Evolutionary conservation across 2,113 vertebrate genomes (phyloP), one percentile per base, ranked within the genome.

Genomic region (Pelobates fuscus): DNA sequence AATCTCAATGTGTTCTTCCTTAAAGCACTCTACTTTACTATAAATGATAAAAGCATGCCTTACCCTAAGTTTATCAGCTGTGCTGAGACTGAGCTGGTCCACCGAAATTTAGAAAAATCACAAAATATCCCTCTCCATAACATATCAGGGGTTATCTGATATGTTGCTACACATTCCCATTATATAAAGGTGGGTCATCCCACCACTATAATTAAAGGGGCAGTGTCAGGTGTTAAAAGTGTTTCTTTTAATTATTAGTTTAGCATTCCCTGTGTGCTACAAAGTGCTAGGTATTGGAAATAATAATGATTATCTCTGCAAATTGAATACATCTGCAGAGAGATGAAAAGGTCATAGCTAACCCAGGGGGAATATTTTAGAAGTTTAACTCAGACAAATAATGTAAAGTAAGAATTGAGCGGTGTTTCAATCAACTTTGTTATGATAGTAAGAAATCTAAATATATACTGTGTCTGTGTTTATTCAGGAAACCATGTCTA

Each of bases 181-280:
- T 60, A 43, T 60, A 71, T 58, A 32, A 26, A 49, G 60, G 21
- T 8, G 17, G 57, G 57, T 20, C 37, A 46, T 61, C 17, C 46
- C 57, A 71, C 21, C 8, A n/a, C 25, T 61, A 21, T 23, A 61
- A 71, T 71, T 71, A 71, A 60, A 46, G 4, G 23, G 26, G 25
- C 58, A 27, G 57, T 15, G 60, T 61, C 69, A 29, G 57, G 41
- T 71, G 69, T 71, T 43, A 29, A 24, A 55, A 14, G 17, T 32
- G 54, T 10, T 18, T 32, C 3, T 24, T 69, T 25, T 70, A 70
- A 70, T 70, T 70, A 61, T 71, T 21, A 61, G 23, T 61, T 71
- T 44, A 24, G 5, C 17, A 43, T 71, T 44, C 41, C 69, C 37
- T 7, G 20, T 27, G 57, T 29, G 37, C 11, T 15, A 43, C 11